These are phyloP conservation scores for Drymonia ruficornis DNA, from an alignment of 2,888 invertebrate species.

Conservation along the genomic window DNA sequence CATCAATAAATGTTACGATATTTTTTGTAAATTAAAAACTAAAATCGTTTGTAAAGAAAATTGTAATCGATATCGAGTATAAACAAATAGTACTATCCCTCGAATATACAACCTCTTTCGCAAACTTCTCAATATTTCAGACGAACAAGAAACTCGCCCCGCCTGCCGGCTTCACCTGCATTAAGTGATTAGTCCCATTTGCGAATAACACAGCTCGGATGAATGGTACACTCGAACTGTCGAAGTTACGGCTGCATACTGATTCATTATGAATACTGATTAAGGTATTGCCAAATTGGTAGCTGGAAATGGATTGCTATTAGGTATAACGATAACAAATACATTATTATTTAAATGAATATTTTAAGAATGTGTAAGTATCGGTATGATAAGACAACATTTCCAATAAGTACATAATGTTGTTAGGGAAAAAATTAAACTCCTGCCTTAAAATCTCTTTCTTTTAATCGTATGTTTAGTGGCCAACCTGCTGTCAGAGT, in stretches of 20 bases:
- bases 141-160: slow-evolving; percentile 51
- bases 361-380: no score
- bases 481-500: no score
- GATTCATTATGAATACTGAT: slow-evolving; percentile 39
- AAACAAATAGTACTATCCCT: slow-evolving; percentile 36
- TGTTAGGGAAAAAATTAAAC: no score
- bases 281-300: slow-evolving; percentile 9
- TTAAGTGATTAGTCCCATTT: slow-evolving; percentile 82
- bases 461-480: no score
- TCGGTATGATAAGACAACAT: no score
- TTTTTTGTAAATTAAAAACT: no score
- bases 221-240: slow-evolving; percentile 47
- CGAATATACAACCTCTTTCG: slow-evolving; percentile 51
- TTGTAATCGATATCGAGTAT: not conserved
- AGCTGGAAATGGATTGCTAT: slow-evolving; percentile 1
- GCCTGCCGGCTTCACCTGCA: slow-evolving; percentile 61
- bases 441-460: no score
- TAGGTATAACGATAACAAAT: not conserved
- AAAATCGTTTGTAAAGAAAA: no score
- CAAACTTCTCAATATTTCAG: slow-evolving; percentile 74
- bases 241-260: slow-evolving; percentile 42
- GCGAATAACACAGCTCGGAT: slow-evolving; percentile 69
- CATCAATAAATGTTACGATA: no score
- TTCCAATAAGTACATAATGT: no score
- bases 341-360: no score